These are phyloP conservation scores for Tonatia bakeri DNA, from an alignment of 2,113 vertebrate genomes.

Conservation along the genomic window DNA sequence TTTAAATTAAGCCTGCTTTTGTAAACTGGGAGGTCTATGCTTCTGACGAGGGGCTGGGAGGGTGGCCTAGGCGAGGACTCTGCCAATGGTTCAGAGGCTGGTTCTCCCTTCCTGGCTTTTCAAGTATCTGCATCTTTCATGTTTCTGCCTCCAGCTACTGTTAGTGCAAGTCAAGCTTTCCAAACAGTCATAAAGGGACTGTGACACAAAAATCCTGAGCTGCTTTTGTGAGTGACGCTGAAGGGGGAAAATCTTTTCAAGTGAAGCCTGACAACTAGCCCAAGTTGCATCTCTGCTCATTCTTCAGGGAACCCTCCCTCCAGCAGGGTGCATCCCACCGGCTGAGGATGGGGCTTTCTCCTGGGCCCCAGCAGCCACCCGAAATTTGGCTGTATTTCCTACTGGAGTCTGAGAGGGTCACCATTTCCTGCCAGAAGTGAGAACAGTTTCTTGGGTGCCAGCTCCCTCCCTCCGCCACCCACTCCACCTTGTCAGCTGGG, in stretches of 20 bases:
- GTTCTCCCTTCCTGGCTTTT: not conserved
- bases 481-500: too few species aligned
- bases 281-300: too few species aligned
- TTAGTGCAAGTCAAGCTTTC: not conserved
- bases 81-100: not conserved
- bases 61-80: too few species aligned
- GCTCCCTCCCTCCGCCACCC: not conserved
- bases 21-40: not conserved
- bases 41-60: not conserved
- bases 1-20: not conserved
- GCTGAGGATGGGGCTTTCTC: not conserved
- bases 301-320: not conserved
- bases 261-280: not conserved
- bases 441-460: fast-evolving
- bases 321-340: not conserved
- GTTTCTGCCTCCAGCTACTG: not conserved
- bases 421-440: not conserved
- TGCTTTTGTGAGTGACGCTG: not conserved
- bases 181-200: not conserved
- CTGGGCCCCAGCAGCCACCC: not conserved
- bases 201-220: not conserved
- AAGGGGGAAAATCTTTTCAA: not conserved
- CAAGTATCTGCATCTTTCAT: not conserved
- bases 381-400: not conserved
- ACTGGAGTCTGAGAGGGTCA: not conserved